Evolutionary conservation across 1,140 invertebrate genomes (phyloP), one percentile per base, ranked within the genome.

Genomic region (Thaumetopoea pityocampa): DNA sequence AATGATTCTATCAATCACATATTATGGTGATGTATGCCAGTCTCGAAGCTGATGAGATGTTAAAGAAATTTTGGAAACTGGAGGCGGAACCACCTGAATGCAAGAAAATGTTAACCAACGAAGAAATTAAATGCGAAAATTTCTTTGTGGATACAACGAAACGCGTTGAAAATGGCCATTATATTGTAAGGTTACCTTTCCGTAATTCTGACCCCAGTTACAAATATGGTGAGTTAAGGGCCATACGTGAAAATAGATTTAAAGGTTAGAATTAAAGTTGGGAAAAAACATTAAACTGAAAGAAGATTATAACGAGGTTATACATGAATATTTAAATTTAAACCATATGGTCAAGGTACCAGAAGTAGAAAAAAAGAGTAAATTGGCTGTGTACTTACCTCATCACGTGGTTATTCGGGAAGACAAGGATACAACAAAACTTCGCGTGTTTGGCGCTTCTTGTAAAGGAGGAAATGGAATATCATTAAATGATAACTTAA

Each of bases 401-500:
- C 35, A 40, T 9, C 32, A 35, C 7, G 37, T 38, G 6, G 45
- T 49, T 2, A 35, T 49, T 7, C n/a, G 37, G 7, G 22, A 47
- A 17, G 35, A 38, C 27, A 40, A 26, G 10, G 10, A 8, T 8
- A 47, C 44, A 12, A 40, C 35, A 1, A 47, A 47, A 11, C 35
- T 47, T 2, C 15, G 35, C 8, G 44, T 40, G 1, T 47, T 47
- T 32, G 22, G 34, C 16, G 43, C 33, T 7, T 42, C 46, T 6
- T 42, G 46, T 29, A 42, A 42, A 19, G 18, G 27, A 1, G 8
- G 2, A 1, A 50, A 43, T 15, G 33, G 33, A 7, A 9, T 44
- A 3, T 78, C 69, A 4, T 37, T 82, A 3, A 84, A 82, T 51
- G 54, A 71, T 19, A 33, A 45, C 11, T 14, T 79, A 0, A 8